These are phyloP conservation scores for Pseudomyrmex flavicornis DNA, from an alignment of 1,140 invertebrate species.

Conservation along the genomic window DNA sequence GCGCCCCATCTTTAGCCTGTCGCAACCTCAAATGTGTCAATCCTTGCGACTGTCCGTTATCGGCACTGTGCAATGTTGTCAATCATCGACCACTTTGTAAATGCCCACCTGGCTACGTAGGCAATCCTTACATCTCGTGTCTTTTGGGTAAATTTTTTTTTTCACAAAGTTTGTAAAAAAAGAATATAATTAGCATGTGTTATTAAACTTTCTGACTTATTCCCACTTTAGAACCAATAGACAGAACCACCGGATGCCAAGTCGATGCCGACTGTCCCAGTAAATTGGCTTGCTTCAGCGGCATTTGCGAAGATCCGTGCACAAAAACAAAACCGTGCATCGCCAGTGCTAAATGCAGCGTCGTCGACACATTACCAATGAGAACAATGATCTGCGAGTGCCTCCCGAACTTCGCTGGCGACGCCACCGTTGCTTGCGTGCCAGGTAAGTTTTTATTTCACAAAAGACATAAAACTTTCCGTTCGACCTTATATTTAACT, in stretches of 20 bases:
- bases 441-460: slow-evolving; percentile 87
- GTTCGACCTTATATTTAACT: neutral
- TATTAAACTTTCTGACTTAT: neutral
- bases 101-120: slow-evolving; percentile 93
- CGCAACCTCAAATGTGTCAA: slow-evolving; percentile 90
- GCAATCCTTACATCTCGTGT: slow-evolving; percentile 91
- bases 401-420: slow-evolving; percentile 91
- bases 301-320: slow-evolving; percentile 94
- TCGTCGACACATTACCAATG: slow-evolving; percentile 93
- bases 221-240: slow-evolving; percentile 83
- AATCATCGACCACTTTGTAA: slow-evolving; percentile 92
- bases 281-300: slow-evolving; percentile 92
- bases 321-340: slow-evolving; percentile 92
- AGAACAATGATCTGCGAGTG: slow-evolving; percentile 95
- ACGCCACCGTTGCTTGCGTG: slow-evolving; percentile 93
- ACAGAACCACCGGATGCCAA: slow-evolving; percentile 89
- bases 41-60: slow-evolving; percentile 91
- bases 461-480: neutral
- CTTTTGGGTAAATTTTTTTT: slow-evolving; percentile 84
- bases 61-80: slow-evolving; percentile 91
- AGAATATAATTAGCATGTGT: neutral
- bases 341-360: slow-evolving; percentile 90
- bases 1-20: slow-evolving; percentile 91
- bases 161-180: neutral
- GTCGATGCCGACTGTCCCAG: slow-evolving; percentile 94